Conservation (phyloP, 2,888 invertebrate genomes). For the Halictus ligatus region DNA sequence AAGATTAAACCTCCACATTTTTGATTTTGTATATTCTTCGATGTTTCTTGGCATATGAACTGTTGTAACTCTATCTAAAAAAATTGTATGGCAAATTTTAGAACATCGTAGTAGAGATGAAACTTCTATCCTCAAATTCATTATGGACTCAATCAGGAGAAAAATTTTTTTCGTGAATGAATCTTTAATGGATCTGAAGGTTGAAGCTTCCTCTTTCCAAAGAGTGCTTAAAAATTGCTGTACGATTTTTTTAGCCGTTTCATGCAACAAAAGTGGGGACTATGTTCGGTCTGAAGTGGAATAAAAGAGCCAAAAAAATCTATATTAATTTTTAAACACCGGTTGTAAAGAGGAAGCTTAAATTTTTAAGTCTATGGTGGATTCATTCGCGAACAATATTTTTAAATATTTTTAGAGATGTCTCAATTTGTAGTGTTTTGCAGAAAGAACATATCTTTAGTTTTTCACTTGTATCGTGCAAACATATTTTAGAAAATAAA, state of each 20-base stretch:
- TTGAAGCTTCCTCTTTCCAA: too few species aligned
- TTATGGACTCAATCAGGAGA: too few species aligned
- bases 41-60: neutral
- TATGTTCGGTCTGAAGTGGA: too few species aligned
- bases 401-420: neutral
- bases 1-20: too few species aligned
- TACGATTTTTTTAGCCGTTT: too few species aligned
- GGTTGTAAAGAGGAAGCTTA: neutral
- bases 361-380: neutral
- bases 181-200: too few species aligned
- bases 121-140: too few species aligned
- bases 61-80: neutral
- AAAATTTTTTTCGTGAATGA: too few species aligned
- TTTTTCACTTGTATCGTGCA: neutral
- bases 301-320: too few species aligned
- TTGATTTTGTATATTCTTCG: neutral
- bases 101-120: neutral
- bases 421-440: neutral
- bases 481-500: neutral
- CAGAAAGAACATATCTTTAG: neutral
- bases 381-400: neutral
- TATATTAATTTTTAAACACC: too few species aligned
- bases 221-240: too few species aligned
- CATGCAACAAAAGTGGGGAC: too few species aligned
- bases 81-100: neutral